phyloP scores from a whole-genome alignment of 2,113 vertebrate genomes.

The Nipponia nippon region DNA sequence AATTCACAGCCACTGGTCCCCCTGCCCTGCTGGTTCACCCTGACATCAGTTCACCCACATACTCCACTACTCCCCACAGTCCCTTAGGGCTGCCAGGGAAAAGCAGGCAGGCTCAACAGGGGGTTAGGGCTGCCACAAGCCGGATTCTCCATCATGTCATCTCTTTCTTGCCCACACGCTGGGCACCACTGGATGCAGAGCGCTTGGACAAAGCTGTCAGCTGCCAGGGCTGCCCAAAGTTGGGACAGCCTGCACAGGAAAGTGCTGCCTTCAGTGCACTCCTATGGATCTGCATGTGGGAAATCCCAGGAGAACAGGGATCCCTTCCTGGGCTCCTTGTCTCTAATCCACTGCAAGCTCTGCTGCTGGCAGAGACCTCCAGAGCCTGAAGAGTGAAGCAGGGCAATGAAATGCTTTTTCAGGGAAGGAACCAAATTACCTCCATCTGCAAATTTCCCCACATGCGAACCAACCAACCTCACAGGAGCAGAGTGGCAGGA shows the following conservation, averaged over 20 bases:
- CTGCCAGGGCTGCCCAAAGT: background rate
- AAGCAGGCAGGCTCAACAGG: background rate
- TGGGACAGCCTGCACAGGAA: background rate
- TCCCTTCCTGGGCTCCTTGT: background rate
- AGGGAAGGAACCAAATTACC: background rate
- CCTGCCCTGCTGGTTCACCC: background rate
- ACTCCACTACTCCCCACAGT: background rate
- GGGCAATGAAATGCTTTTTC: background rate
- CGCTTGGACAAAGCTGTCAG: background rate
- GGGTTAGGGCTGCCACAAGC: background rate
- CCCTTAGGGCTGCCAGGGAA: background rate
- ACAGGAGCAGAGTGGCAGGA: background rate
- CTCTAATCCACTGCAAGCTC: background rate
- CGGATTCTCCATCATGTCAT: background rate
- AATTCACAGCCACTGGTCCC: background rate
- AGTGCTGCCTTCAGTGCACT: background rate
- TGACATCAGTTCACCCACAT: accelerated
- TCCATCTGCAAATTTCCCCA: background rate
- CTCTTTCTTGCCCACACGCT: background rate
- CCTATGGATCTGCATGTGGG: background rate
- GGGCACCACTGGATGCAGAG: background rate
- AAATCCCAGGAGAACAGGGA: background rate
- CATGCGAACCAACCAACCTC: background rate
- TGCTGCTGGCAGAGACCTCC: background rate
- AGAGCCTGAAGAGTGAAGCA: background rate